Evolutionary conservation across 2,888 invertebrate genomes (phyloP).

Genomic region (Caenorhabditis sp.): DNA sequence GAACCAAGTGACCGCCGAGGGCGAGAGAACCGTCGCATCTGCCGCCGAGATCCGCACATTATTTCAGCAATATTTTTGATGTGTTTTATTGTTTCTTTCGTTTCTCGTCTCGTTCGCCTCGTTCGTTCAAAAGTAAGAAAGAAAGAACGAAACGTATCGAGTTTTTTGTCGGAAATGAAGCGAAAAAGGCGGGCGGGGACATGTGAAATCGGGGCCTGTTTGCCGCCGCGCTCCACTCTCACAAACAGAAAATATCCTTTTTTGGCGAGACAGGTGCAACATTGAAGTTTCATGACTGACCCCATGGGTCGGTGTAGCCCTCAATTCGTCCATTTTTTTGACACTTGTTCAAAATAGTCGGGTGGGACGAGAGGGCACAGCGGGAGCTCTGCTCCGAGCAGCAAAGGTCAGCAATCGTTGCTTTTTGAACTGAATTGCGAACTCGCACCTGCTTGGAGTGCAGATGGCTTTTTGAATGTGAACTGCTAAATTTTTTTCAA

Average conservation of each 20-base stretch:
- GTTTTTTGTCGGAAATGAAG: constrained; percentile 9
- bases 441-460: constrained; percentile 27
- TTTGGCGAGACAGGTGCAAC: constrained; percentile 49
- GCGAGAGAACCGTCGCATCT: constrained; percentile 26
- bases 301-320: not conserved
- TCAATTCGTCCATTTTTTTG: constrained; percentile 12
- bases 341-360: constrained; percentile 18
- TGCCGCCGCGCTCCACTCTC: constrained; percentile 5
- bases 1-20: not conserved
- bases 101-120: too few relatives aligned
- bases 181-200: constrained; percentile 17
- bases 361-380: constrained; percentile 12
- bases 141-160: not conserved
- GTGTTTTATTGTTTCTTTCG: too few relatives aligned
- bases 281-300: constrained; percentile 50
- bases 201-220: constrained; percentile 36
- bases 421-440: constrained; percentile 16
- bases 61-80: not conserved
- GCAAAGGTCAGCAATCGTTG: constrained; percentile 6
- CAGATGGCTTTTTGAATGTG: constrained; percentile 14
- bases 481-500: not conserved
- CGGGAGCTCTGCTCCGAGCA: not conserved
- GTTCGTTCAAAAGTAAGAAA: too few relatives aligned
- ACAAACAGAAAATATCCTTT: constrained; percentile 35
- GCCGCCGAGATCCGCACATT: constrained; percentile 43